phyloP scores from a whole-genome alignment of 2,888 invertebrate species.

The Miltochrista miniata region DNA sequence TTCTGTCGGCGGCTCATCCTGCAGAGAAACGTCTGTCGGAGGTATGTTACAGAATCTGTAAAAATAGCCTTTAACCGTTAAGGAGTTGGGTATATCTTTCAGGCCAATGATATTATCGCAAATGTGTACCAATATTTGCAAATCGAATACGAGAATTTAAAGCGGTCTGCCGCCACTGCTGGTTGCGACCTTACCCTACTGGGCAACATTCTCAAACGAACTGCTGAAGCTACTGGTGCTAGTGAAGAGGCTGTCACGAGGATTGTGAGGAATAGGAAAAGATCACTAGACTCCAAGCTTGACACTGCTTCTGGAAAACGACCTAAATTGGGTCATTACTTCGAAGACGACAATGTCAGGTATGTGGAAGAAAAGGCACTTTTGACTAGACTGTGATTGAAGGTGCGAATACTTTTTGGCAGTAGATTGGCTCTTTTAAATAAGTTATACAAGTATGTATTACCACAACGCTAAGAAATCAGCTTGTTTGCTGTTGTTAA shows the following conservation, averaged over 20 bases:
- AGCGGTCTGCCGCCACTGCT: not conserved
- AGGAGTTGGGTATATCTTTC: too few species aligned
- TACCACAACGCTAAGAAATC: too few species aligned
- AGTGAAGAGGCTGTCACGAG: not conserved
- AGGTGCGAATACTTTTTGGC: not conserved
- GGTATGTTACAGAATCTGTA: too few species aligned
- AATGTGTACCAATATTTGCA: not conserved
- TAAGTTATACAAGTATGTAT: too few species aligned
- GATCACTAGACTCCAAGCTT: not conserved
- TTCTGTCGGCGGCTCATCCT: too few species aligned
- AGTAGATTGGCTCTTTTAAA: too few species aligned
- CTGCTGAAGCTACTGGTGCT: constrained; percentile 2
- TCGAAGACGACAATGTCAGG: not conserved
- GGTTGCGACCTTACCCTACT: not conserved
- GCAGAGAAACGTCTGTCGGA: too few species aligned
- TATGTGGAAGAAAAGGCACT: not conserved
- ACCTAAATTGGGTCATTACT: not conserved
- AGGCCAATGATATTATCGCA: not conserved
- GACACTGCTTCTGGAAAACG: not conserved
- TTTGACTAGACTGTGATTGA: not conserved
- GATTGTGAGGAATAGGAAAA: not conserved
- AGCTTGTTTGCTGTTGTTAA: too few species aligned
- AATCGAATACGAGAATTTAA: not conserved
- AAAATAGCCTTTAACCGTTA: too few species aligned
- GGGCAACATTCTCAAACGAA: not conserved